These are phyloP conservation scores for Pollenia angustigena DNA, from an alignment of 2,888 invertebrate genomes.

Conservation along the genomic window DNA sequence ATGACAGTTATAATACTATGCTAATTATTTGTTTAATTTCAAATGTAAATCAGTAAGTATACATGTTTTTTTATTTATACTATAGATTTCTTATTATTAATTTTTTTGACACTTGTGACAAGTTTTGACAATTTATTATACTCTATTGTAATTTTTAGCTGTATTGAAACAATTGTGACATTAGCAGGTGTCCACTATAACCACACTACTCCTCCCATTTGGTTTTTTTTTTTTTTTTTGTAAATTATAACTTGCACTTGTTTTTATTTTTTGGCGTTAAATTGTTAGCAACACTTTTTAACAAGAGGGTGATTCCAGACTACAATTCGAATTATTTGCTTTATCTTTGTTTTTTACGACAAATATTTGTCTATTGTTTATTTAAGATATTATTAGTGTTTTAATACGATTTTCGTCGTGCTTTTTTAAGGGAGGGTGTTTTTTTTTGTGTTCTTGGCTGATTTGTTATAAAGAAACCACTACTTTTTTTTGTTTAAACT, in stretches of 20 bases:
- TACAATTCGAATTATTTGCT: constrained; percentile 62
- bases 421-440: constrained; percentile 45
- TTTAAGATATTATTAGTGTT: constrained; percentile 67
- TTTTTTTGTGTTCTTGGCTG: background rate
- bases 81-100: constrained; percentile 1
- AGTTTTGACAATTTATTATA: constrained; percentile 47
- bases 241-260: background rate
- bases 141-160: constrained; percentile 51
- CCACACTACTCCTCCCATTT: constrained; percentile 45
- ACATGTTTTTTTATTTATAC: constrained; percentile 2
- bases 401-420: constrained; percentile 54
- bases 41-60: constrained; percentile 7
- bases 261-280: constrained; percentile 59
- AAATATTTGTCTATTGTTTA: constrained; percentile 70
- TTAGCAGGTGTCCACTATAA: constrained; percentile 67
- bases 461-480: constrained; percentile 58
- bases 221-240: constrained; percentile 21
- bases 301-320: constrained; percentile 48
- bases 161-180: constrained; percentile 46
- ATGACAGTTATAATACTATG: constrained; percentile 9
- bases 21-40: constrained; percentile 11
- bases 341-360: constrained; percentile 61
- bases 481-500: constrained; percentile 24
- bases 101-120: constrained; percentile 18
- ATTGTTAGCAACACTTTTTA: constrained; percentile 46